Evolutionary conservation across 2,113 vertebrate genomes (phyloP), one percentile per base, ranked within the genome.

Genomic region (Antechinus flavipes): DNA sequence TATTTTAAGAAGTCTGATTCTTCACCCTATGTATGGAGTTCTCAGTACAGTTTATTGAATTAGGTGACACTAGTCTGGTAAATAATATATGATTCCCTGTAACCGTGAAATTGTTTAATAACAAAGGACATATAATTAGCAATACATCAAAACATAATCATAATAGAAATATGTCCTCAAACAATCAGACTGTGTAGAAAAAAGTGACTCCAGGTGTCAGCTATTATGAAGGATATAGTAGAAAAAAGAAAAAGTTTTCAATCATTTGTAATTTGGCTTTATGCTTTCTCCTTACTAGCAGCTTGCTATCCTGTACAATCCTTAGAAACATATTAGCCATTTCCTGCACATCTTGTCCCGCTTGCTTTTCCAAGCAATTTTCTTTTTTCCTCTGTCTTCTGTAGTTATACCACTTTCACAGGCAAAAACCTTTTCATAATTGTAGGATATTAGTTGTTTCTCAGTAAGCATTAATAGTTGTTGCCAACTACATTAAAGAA

Each of bases 81-180:
- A 84, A 42, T 84, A 84, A n/a, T 42, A 42, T 84, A 84, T 42
- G 19, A 19, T 84, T 84, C n/a, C n/a, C 27, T 42, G 68, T 42
- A 84, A 42, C 68, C 42, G 23, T 89, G 61, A 84, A 89, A 84
- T 89, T 92, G 16, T 68, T 94, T 94, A 94, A 93, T 50, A 55
- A 55, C 93, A 95, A 84, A 7, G 89, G 55, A 47, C 91, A 93
- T 94, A 14, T 30, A 94, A 68, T 92, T 92, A 95, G 27, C 91
- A 93, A 52, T 94, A 35, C 26, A 76, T 91, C 91, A 91, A 54
- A 95, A 56, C 90, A 92, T 27, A 23, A 49, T 94, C 54, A n/a
- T 54, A 93, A 91, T 52, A 54, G 76, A 95, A 54, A 95, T 91
- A 22, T 89, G 9, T 12, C 42, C 35, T 95, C 50, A 30, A 55